These are phyloP conservation scores for Hydrotaea diabolus DNA, from an alignment of 2,888 invertebrate species.

Conservation along the genomic window DNA sequence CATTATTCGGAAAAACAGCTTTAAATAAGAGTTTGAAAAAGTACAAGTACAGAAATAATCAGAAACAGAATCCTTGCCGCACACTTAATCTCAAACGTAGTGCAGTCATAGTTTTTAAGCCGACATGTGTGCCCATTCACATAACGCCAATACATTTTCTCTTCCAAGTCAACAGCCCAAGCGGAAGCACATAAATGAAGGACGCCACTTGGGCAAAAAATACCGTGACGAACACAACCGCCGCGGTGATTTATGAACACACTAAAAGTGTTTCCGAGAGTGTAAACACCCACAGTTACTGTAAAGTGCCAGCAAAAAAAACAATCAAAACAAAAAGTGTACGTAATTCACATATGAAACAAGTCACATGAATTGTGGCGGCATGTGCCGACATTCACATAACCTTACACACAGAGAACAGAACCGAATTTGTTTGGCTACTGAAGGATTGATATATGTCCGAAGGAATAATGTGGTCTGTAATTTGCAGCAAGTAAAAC, in stretches of 20 bases:
- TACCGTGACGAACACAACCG: constrained; percentile 25
- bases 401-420: too few relatives aligned
- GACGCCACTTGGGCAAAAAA: constrained; percentile 41
- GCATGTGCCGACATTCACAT: too few relatives aligned
- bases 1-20: constrained; percentile 1
- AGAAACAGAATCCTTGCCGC: too few relatives aligned
- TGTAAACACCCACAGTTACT: constrained; percentile 42
- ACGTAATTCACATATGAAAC: constrained; percentile 49
- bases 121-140: neutral
- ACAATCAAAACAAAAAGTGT: too few relatives aligned
- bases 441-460: too few relatives aligned
- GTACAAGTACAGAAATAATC: too few relatives aligned
- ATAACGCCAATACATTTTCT: neutral
- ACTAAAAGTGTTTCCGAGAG: constrained; percentile 58
- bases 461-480: too few relatives aligned
- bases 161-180: constrained; percentile 11
- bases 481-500: too few relatives aligned
- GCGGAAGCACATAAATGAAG: constrained; percentile 25
- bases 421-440: too few relatives aligned
- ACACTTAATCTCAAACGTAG: too few relatives aligned
- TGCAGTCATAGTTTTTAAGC: neutral
- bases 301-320: neutral
- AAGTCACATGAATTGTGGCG: neutral
- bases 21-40: neutral
- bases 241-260: constrained; percentile 58